Evolutionary conservation across 2,113 vertebrate genomes (phyloP).

Genomic region (Halcyon malimbica): DNA sequence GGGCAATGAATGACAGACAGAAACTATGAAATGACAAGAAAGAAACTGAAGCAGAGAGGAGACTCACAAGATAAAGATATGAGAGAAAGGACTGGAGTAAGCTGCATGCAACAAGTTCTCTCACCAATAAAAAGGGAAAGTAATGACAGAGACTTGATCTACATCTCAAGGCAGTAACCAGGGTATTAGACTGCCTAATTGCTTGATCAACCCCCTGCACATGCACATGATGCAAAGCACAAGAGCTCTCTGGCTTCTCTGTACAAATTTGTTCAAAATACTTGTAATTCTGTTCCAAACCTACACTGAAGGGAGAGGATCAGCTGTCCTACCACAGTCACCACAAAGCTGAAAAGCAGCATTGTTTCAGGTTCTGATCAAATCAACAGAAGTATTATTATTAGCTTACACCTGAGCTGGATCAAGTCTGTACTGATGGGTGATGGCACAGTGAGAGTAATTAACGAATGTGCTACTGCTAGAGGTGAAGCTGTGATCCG

Average conservation of each 20-base stretch:
- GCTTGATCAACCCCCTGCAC: neutral
- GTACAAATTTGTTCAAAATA: neutral
- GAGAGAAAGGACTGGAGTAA: neutral
- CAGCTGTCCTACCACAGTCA: neutral
- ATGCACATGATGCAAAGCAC: neutral
- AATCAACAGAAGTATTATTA: slow-evolving; percentile 18
- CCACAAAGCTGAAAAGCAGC: slow-evolving; percentile 23
- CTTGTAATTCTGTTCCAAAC: neutral
- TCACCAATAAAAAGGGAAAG: neutral
- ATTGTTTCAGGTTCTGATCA: neutral
- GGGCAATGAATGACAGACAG: neutral
- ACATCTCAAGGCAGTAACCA: neutral
- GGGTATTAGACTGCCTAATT: neutral
- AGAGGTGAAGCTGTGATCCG: neutral
- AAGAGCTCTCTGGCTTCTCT: neutral
- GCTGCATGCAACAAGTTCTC: neutral
- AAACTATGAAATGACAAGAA: neutral
- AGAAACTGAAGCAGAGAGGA: neutral
- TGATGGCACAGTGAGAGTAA: neutral
- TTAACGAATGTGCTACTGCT: neutral
- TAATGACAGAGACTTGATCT: rapidly evolving
- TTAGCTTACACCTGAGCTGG: neutral
- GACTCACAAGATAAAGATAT: neutral
- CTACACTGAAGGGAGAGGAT: neutral
- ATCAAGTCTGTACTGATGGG: neutral